phyloP scores from a whole-genome alignment of 2,888 invertebrate genomes.

The Xestia c-nigrum region DNA sequence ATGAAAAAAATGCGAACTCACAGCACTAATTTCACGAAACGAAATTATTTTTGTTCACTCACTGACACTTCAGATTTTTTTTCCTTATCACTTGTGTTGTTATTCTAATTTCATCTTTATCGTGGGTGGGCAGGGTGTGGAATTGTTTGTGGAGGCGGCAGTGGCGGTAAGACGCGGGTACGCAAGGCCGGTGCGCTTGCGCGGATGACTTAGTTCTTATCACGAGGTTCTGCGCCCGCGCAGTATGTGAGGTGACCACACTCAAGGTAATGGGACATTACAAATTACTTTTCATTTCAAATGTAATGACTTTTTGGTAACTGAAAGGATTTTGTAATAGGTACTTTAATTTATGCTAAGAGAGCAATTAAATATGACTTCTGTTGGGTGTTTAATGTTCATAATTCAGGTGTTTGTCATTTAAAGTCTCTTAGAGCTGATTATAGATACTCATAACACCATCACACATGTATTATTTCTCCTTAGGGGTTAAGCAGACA shows the following conservation, averaged over 20 bases:
- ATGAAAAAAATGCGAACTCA: slow-evolving; percentile 40
- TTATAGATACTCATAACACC: not conserved
- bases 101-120: slow-evolving; percentile 59
- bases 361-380: not conserved
- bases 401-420: not conserved
- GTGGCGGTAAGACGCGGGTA: slow-evolving; percentile 76
- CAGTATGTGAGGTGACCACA: slow-evolving; percentile 65
- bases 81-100: slow-evolving; percentile 56
- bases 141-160: slow-evolving; percentile 31
- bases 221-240: slow-evolving; percentile 73
- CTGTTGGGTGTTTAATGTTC: not conserved
- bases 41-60: slow-evolving; percentile 55
- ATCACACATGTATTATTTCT: not conserved
- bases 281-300: slow-evolving; percentile 61
- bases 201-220: slow-evolving; percentile 84
- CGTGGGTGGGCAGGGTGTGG: slow-evolving; percentile 46
- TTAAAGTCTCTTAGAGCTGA: not conserved
- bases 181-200: slow-evolving; percentile 81
- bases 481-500: not conserved
- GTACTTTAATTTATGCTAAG: slow-evolving; percentile 46
- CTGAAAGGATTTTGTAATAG: slow-evolving; percentile 36
- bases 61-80: slow-evolving; percentile 50
- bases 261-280: slow-evolving; percentile 55
- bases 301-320: slow-evolving; percentile 41
- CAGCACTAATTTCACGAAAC: slow-evolving; percentile 62